Base-by-base conservation (phyloP, 2,888 invertebrate species). In the Apodemia duryi region DNA sequence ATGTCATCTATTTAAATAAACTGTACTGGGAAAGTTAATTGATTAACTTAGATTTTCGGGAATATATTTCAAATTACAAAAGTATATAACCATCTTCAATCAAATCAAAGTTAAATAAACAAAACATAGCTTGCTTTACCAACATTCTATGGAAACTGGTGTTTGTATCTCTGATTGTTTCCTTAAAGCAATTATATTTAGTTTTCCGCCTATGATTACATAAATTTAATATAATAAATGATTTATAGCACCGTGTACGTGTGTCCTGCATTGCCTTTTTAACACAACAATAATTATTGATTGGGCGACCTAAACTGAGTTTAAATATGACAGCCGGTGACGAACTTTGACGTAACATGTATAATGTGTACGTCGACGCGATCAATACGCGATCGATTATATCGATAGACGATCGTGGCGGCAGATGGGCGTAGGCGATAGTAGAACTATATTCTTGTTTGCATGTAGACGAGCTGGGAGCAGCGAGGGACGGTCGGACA, bases 401-500 rank as follows among this genome's bases (percentile, higher is more conserved):
- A 85, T 85, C 82, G 84, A 85, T 83, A 80, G 66, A 78, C 61
- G 68, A 67, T 66, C 78, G 76, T 75, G 74, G 76, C 76, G 74
- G 77, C 71, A 74, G 68, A 71, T 72, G 74, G 78, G 86, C 83
- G 88, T 86, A 83, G 86, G 88, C 83, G 84, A 81, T 71, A 72
- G 71, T 73, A 75, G 77, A 72, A 73, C 79, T 79, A 79, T 83
- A 82, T 80, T 84, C 83, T 80, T 81, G 85, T 85, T 86, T 82
- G 82, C 83, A 76, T 77, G 81, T 81, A 85, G 85, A 83, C 80
- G 81, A 79, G 78, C 80, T 79, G 76, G 75, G 77, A 77, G 76
- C 78, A 75, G 75, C 78, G 76, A 81, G 78, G 82, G 84, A 83
- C 84, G 85, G 83, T 80, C 88, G 88, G 85, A 87, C 86, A 88